Evolutionary conservation across 2,888 invertebrate genomes (phyloP).

Genomic region (Lochmaea crataegi): DNA sequence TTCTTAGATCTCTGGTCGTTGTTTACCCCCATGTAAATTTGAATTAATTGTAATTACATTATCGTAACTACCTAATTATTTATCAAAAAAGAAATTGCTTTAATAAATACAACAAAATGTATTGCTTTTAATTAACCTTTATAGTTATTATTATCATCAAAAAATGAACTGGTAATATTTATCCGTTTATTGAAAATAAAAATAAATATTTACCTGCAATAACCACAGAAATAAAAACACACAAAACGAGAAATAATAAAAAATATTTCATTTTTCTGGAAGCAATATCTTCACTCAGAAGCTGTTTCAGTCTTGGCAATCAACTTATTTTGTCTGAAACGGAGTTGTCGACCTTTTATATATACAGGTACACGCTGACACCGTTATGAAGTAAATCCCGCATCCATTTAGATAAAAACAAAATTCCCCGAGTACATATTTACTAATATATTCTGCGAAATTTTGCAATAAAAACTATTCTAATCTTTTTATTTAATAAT

Average conservation of each 20-base stretch:
- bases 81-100: too few relatives aligned
- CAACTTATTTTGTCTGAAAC: background rate
- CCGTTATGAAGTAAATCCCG: too few relatives aligned
- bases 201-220: constrained; percentile 13
- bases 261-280: constrained; percentile 8
- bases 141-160: background rate
- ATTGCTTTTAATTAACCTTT: background rate
- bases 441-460: background rate
- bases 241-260: background rate
- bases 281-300: background rate
- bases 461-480: background rate
- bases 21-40: too few relatives aligned
- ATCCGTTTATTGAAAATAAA: background rate
- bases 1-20: too few relatives aligned
- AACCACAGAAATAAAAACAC: background rate
- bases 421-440: background rate
- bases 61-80: too few relatives aligned
- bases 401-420: background rate
- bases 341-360: constrained; percentile 3
- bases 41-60: too few relatives aligned
- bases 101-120: too few relatives aligned
- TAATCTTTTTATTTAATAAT: background rate
- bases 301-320: background rate
- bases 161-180: too few relatives aligned
- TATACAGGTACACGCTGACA: background rate